These are phyloP conservation scores for Crossocerus cetratus DNA, from an alignment of 2,888 invertebrate species.

Conservation along the genomic window DNA sequence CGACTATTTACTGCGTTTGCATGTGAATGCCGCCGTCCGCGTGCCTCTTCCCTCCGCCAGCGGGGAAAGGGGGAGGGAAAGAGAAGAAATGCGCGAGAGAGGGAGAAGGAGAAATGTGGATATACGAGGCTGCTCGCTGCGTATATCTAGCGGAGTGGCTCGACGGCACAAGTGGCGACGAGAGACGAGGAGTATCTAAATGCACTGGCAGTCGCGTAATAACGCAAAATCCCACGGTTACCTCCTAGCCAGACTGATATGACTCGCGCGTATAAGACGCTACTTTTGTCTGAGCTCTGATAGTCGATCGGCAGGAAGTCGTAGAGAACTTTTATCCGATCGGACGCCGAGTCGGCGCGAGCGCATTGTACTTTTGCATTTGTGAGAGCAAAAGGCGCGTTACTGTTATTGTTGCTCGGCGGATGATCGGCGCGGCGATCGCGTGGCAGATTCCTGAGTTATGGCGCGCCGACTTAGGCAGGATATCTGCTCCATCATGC, in stretches of 20 bases:
- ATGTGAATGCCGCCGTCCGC: conserved; percentile 56
- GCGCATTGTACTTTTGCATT: too few relatives aligned
- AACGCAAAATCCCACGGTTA: conserved; percentile 53
- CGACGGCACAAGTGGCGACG: neutral
- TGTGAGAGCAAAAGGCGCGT: too few relatives aligned
- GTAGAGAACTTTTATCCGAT: too few relatives aligned
- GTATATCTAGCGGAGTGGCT: conserved; percentile 19
- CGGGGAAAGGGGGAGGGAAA: neutral
- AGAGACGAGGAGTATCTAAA: conserved; percentile 46
- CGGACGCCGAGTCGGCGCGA: too few relatives aligned
- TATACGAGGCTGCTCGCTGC: neutral
- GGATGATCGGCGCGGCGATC: conserved; percentile 11
- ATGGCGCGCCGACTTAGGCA: conserved; percentile 36
- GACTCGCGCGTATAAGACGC: neutral
- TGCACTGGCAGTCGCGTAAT: conserved; percentile 41
- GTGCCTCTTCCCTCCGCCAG: conserved; percentile 11
- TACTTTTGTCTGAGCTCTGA: neutral
- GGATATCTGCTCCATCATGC: conserved; percentile 43
- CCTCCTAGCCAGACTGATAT: neutral
- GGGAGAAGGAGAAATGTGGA: conserved; percentile 7
- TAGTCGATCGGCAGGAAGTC: too few relatives aligned
- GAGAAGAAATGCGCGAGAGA: conserved; percentile 11
- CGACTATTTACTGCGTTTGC: conserved; percentile 70
- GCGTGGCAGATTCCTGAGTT: conserved; percentile 34
- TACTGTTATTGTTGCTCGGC: too few relatives aligned